These are phyloP conservation scores for Melikaiella ostensackeni DNA, from an alignment of 2,888 invertebrate genomes.

Conservation along the genomic window DNA sequence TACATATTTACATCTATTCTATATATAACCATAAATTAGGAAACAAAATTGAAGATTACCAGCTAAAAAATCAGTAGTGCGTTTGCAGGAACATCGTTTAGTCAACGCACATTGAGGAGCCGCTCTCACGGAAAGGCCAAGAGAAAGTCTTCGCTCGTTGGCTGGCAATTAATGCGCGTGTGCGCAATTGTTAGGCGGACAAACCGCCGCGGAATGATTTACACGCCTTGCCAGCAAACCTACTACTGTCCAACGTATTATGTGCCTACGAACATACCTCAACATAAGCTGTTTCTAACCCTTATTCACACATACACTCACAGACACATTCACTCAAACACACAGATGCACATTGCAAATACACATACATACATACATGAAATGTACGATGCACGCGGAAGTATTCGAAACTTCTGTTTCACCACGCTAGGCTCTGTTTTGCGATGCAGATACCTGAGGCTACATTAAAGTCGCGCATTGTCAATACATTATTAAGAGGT, in stretches of 20 bases:
- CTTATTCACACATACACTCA: slow-evolving; percentile 42
- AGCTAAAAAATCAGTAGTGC: neutral
- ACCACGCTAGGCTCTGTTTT: slow-evolving; percentile 54
- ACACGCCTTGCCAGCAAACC: slow-evolving; percentile 52
- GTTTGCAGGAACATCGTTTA: slow-evolving; percentile 13
- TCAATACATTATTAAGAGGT: slow-evolving; percentile 58
- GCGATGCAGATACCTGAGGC: slow-evolving; percentile 55
- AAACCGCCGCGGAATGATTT: slow-evolving; percentile 59
- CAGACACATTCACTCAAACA: slow-evolving; percentile 33
- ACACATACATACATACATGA: neutral
- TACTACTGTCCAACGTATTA: slow-evolving; percentile 40
- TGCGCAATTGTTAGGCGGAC: slow-evolving; percentile 59
- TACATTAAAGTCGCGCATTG: slow-evolving; percentile 53
- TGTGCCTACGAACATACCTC: slow-evolving; percentile 6
- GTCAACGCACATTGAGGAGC: neutral
- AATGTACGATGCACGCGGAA: slow-evolving; percentile 54
- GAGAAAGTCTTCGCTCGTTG: slow-evolving; percentile 60
- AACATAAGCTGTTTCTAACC: slow-evolving; percentile 38
- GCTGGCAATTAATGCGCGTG: slow-evolving; percentile 58
- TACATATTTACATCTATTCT: no score
- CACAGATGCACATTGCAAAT: neutral
- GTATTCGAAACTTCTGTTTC: slow-evolving; percentile 59
- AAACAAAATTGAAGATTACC: neutral
- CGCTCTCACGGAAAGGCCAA: slow-evolving; percentile 33
- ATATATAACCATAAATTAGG: neutral